Evolutionary conservation across 2,888 invertebrate species (phyloP), one percentile per base, ranked within the genome.

Genomic region (Villa cingulata): DNA sequence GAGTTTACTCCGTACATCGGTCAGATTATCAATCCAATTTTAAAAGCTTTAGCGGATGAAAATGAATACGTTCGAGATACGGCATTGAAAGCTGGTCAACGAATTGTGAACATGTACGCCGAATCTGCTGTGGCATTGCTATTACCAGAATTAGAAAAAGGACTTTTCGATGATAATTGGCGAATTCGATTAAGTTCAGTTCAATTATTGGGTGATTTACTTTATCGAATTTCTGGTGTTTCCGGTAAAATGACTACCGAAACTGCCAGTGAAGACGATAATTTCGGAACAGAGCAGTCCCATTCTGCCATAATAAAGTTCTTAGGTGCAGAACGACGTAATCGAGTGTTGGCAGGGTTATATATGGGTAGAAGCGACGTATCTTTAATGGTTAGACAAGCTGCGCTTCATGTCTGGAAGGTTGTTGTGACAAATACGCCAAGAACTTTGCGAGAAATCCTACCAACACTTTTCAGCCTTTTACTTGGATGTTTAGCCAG

Each of bases 171-270:
- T 67, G 95, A 96, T 60, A 97, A 97, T 71, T 99, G 98, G 98
- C 78, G 98, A 45, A 98, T 98, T 58, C 74, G 97, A 52, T 88
- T 80, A 68, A 87, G 92, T 59, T 92, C 94, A 0, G 94, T 98
- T 7, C 95, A 96, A 65, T 72, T 98, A 27, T 72, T 98, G 34
- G 97, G 97, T 15, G 98, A 98, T 67, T 73, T 98, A 43, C 72
- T 98, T 20, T 98, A 96, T 70, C 83, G 92, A 51, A 89, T 98
- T 55, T 95, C 96, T 2, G 97, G 95, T 43, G 96, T 98, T 1
- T 87, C 94, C 27, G 97, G 97, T 46, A 98, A 98, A 73, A 97
- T 97, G 95, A 92, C 92, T 34, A 97, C 97, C 0, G 95, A 96
- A 70, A 95, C 94, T 0, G 94, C 94, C 1, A 89, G 87, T 55